Evolutionary conservation across 2,113 vertebrate species (phyloP).

Genomic region (Odobenus rosmarus): DNA sequence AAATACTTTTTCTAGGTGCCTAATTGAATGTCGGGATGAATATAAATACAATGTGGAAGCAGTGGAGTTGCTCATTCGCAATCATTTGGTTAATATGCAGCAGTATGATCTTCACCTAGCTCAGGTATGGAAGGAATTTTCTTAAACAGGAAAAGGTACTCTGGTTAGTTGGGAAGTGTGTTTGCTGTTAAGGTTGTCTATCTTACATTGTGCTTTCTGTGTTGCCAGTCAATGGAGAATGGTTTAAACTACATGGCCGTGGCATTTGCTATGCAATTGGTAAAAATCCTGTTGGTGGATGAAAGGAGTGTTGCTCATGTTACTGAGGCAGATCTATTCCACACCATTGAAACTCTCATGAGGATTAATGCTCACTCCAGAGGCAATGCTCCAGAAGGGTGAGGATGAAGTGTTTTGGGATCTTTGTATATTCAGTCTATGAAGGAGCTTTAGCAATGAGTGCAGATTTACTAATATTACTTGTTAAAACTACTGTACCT

Average conservation of each 20-base stretch:
- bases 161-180: neutral
- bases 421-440: neutral
- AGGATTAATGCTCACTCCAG: constrained; percentile 98
- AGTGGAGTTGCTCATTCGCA: constrained; percentile 96
- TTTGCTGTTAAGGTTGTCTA: neutral
- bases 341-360: constrained; percentile 99
- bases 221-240: constrained; percentile 97
- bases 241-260: constrained; percentile 99
- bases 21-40: constrained; percentile 98
- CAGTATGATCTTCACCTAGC: constrained; percentile 98
- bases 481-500: constrained; percentile 33
- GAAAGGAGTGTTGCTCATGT: constrained; percentile 97
- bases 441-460: constrained; percentile 45
- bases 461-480: constrained; percentile 30
- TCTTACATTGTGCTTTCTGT: constrained; percentile 49
- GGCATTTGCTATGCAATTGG: constrained; percentile 98
- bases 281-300: constrained; percentile 97
- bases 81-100: constrained; percentile 99
- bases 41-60: constrained; percentile 99
- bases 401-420: constrained; percentile 69
- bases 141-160: neutral
- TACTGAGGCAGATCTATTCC: constrained; percentile 98
- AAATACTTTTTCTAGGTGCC: constrained; percentile 89
- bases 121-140: constrained; percentile 91
- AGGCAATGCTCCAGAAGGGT: constrained; percentile 99